Evolutionary conservation across 2,888 invertebrate genomes (phyloP), one percentile per base, ranked within the genome.

Genomic region (Drosophila prolongata): DNA sequence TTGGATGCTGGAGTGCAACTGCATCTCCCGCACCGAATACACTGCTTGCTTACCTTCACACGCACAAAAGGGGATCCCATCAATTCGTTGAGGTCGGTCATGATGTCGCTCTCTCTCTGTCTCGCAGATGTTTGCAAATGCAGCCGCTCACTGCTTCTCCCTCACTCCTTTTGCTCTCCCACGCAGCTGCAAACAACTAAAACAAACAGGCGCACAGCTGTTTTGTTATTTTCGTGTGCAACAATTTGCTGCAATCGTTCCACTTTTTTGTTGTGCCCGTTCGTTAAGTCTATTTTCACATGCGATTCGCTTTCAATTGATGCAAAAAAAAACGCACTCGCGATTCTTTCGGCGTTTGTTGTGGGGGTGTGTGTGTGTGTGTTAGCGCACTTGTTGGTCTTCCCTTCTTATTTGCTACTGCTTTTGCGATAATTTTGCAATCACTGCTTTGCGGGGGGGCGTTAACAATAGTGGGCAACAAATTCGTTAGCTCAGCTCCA

Each of bases 51-150:
- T 88, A 92, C 92, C 91, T 92, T 92, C 44, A 92, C 91, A 60
- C 92, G 91, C 69, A 92, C 90, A 76, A 92, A 91, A 19, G 91
- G 78, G 57, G 92, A 91, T 52, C 89, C 88, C 90, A 92, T 90
- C 61, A 92, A 43, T 77, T 91, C 90, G 76, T 86, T 91, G 47
- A 92, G 71, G 80, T 92, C 92, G 77, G 91, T 87, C 91, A 92
- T 92, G 78, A 78, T 61, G 37, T 61, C 2, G 64, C 61, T 30
- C 14, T 37, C 19, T 34, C 14, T 13, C 34, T 1, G 57, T 59
- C 58, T n/a, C 57, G 1, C 42, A 34, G 13, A 11, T 37, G 8
- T 38, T 27, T 5, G 14, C 35, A 58, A 16, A 58, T 59, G 59
- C 58, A 56, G 30, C 27, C 46, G 46, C 14, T 30, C 13, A 24